Percentiles rank a stretch among this genome's conserved stretches.
phyloP scores from a whole-genome alignment of 2,797 vertebrate species.

The Sternotherus odoratus region DNA sequence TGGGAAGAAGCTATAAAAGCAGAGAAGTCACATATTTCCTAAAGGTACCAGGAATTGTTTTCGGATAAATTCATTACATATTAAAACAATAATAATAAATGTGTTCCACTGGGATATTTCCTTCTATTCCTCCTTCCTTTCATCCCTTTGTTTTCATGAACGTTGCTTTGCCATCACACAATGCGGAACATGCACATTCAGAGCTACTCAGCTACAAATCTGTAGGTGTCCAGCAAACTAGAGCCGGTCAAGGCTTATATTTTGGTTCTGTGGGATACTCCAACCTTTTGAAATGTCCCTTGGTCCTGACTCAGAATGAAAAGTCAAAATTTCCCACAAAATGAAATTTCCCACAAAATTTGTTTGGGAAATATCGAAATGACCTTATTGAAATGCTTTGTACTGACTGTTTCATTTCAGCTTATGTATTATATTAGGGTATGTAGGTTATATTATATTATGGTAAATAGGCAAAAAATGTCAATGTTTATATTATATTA shows the following conservation, averaged over 20 bases:
- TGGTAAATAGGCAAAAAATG: no score
- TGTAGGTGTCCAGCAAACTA: neutral
- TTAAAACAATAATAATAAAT: slow-evolving; percentile 47
- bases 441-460: neutral
- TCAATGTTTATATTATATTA: neutral
- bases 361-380: neutral
- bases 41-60: slow-evolving; percentile 25
- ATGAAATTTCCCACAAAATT: neutral
- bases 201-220: accelerated
- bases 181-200: accelerated
- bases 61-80: slow-evolving; percentile 52
- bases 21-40: slow-evolving; percentile 35
- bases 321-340: neutral
- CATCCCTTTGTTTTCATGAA: neutral
- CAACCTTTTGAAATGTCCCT: neutral
- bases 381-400: neutral
- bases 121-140: neutral
- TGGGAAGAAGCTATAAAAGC: slow-evolving; percentile 56
- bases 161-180: neutral
- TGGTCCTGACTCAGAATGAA: neutral
- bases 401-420: neutral
- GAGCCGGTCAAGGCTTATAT: neutral
- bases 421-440: neutral
- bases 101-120: neutral
- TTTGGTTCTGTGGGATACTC: neutral